Evolutionary conservation across 2,797 vertebrate genomes (phyloP).

Genomic region (Tympanoctomys barrerae): DNA sequence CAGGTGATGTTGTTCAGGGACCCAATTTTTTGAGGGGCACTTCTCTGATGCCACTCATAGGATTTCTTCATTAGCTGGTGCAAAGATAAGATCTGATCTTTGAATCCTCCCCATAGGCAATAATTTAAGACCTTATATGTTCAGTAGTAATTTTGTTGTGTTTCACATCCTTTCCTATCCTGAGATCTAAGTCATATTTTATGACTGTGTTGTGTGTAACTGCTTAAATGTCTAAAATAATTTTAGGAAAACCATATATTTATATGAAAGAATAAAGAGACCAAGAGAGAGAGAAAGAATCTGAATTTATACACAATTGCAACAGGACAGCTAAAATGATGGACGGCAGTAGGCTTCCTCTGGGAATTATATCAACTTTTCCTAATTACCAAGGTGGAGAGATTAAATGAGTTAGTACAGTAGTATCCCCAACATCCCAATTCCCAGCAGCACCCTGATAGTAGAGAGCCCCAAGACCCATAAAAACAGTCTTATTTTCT

Average conservation of each 20-base stretch:
- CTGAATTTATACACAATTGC: neutral
- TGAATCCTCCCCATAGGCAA: neutral
- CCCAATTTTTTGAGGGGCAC: neutral
- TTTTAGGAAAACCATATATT: neutral
- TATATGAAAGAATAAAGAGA: neutral
- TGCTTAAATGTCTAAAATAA: neutral
- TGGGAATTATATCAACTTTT: neutral
- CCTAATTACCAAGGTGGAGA: neutral
- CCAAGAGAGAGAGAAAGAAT: conserved; percentile 21
- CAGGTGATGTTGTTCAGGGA: neutral
- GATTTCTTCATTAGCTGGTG: neutral
- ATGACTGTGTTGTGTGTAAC: neutral
- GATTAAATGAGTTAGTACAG: neutral
- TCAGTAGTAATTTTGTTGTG: neutral
- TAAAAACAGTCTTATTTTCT: neutral
- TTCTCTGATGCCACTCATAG: neutral
- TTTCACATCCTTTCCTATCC: neutral
- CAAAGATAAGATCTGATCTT: neutral
- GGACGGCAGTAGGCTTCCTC: neutral
- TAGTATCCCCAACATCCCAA: no score
- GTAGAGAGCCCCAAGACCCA: neutral
- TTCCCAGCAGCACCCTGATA: neutral
- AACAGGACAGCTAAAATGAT: neutral
- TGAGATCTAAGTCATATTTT: neutral
- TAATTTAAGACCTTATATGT: neutral